These are phyloP conservation scores for Macrotrachela quadricornifera DNA, from an alignment of 1,140 invertebrate genomes.

Conservation along the genomic window DNA sequence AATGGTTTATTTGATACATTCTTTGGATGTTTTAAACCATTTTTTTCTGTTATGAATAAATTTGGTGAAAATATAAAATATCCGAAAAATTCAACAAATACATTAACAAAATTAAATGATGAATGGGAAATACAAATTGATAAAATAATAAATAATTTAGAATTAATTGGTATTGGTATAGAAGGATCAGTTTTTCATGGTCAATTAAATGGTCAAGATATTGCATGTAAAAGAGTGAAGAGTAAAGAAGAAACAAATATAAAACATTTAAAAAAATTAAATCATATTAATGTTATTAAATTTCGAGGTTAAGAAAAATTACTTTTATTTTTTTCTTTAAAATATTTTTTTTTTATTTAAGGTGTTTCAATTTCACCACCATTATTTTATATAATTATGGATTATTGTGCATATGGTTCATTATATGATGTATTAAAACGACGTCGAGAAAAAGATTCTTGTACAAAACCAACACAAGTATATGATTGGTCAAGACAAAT, in stretches of 20 bases:
- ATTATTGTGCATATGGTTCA: conserved; percentile 81
- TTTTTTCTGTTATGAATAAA: too few relatives aligned
- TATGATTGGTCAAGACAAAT: too few relatives aligned
- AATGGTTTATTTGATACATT: too few relatives aligned
- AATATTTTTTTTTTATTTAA: too few relatives aligned
- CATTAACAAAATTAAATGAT: too few relatives aligned
- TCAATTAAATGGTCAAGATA: conserved; percentile 40
- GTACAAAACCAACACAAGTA: too few relatives aligned
- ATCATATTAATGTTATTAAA: conserved; percentile 84
- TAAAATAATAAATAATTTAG: conserved; percentile 46
- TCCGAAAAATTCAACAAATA: too few relatives aligned
- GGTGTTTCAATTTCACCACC: too few relatives aligned
- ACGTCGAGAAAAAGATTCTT: too few relatives aligned
- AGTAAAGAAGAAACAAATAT: conserved; percentile 62
- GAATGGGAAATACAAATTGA: too few relatives aligned
- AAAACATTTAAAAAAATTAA: conserved; percentile 69
- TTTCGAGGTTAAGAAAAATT: conserved; percentile 47
- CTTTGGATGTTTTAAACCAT: too few relatives aligned
- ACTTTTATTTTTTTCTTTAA: neutral
- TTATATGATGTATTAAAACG: conserved; percentile 37
- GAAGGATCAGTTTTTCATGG: conserved; percentile 87
- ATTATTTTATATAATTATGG: conserved; percentile 69
- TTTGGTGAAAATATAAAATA: too few relatives aligned
- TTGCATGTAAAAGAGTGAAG: conserved; percentile 81
- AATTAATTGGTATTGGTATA: conserved; percentile 79